Percentiles rank a stretch among this genome's conserved stretches.
phyloP scores from a whole-genome alignment of 2,113 vertebrate genomes.

The Xiphophorus maculatus region DNA sequence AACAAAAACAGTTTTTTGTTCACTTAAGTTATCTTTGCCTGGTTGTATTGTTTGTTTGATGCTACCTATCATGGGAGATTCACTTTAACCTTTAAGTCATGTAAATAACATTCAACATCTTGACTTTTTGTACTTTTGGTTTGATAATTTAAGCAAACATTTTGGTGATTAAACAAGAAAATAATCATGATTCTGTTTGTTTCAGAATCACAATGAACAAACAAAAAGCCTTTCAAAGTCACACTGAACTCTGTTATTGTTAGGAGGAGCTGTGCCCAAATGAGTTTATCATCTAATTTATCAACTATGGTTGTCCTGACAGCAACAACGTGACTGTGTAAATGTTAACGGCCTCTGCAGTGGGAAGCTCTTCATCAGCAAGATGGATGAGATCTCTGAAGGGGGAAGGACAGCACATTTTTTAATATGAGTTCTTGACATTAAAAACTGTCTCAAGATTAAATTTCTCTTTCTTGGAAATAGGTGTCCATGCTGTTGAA shows the following conservation, averaged over 20 bases:
- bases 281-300: conserved; percentile 17
- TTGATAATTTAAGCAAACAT: too few relatives aligned
- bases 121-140: too few relatives aligned
- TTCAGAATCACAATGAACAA: not conserved
- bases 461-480: not conserved
- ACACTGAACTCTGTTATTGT: not conserved
- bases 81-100: too few relatives aligned
- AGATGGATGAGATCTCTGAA: conserved; percentile 38
- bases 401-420: not conserved
- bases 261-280: not conserved
- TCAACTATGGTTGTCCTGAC: conserved; percentile 17
- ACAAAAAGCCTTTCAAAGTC: not conserved
- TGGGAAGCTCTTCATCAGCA: conserved; percentile 29
- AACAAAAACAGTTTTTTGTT: too few relatives aligned
- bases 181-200: too few relatives aligned
- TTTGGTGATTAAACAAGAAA: too few relatives aligned
- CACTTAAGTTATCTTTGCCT: too few relatives aligned
- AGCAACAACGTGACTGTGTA: conserved; percentile 34
- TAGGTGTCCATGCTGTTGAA: not conserved
- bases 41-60: too few relatives aligned
- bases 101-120: too few relatives aligned
- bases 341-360: conserved; percentile 44
- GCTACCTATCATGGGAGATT: too few relatives aligned
- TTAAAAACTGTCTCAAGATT: not conserved
- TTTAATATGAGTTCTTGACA: not conserved